phyloP scores from a whole-genome alignment of 1,140 invertebrate genomes.

The Leguminivora glycinivorella region DNA sequence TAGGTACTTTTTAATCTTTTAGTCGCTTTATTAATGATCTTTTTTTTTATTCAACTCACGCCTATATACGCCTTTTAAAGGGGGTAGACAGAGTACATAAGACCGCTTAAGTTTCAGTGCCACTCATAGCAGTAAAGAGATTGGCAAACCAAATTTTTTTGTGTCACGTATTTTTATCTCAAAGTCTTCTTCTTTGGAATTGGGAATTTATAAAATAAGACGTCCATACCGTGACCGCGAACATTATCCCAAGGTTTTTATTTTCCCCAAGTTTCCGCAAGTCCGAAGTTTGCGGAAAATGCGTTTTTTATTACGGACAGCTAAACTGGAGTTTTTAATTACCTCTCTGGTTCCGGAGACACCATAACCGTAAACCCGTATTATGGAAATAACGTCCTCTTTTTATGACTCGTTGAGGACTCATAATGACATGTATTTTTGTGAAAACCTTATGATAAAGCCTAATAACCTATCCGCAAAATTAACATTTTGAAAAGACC shows the following conservation, averaged over 20 bases:
- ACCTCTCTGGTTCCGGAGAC: neutral
- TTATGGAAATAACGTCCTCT: constrained; percentile 1
- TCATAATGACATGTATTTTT: neutral
- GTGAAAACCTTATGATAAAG: too few species aligned
- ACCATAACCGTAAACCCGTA: neutral
- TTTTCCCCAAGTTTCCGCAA: neutral
- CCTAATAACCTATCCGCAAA: too few species aligned
- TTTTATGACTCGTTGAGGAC: neutral
- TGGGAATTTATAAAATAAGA: neutral
- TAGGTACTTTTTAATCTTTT: too few species aligned
- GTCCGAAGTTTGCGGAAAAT: neutral
- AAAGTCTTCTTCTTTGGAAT: too few species aligned
- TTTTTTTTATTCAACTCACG: too few species aligned
- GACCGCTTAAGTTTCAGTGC: too few species aligned
- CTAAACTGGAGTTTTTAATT: constrained; percentile 7
- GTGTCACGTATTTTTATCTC: neutral
- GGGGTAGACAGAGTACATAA: too few species aligned
- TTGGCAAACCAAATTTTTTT: neutral
- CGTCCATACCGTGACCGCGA: neutral
- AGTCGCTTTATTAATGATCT: too few species aligned
- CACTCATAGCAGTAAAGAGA: too few species aligned
- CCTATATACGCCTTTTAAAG: too few species aligned
- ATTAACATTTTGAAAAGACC: too few species aligned
- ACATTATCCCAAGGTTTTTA: constrained; percentile 9
- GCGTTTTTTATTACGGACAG: constrained; percentile 1